Evolutionary conservation across 2,888 invertebrate species (phyloP).

Genomic region (Megamerina dolium): DNA sequence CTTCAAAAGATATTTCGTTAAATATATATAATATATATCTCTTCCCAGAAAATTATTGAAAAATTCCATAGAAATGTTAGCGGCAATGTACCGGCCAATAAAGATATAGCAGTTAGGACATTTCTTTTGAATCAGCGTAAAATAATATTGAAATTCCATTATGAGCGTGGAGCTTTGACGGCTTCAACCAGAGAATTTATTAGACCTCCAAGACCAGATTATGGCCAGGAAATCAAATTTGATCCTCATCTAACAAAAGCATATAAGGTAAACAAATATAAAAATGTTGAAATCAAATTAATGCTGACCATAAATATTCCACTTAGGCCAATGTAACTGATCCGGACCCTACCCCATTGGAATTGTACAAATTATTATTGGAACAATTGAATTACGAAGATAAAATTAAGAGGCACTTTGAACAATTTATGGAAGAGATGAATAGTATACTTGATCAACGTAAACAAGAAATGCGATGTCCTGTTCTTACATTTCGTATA

Average conservation of each 20-base stretch:
- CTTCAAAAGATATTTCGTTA: no score
- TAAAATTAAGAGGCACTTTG: conserved; percentile 53
- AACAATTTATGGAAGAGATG: conserved; percentile 47
- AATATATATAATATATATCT: no score
- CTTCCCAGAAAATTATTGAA: conserved; percentile 55
- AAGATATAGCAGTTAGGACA: conserved; percentile 61
- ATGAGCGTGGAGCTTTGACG: conserved; percentile 41
- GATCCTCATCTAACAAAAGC: conserved; percentile 60
- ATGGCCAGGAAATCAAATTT: conserved; percentile 61
- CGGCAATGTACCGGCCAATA: conserved; percentile 51
- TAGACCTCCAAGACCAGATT: conserved; percentile 66
- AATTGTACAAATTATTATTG: conserved; percentile 59
- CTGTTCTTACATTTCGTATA: conserved; percentile 52
- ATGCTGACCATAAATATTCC: neutral
- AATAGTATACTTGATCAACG: conserved; percentile 50
- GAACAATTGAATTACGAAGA: conserved; percentile 60
- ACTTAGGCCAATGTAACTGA: conserved; percentile 59
- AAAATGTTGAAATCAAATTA: neutral
- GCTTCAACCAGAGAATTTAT: conserved; percentile 56
- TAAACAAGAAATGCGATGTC: conserved; percentile 50
- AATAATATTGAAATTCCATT: conserved; percentile 47
- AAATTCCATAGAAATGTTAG: conserved; percentile 55
- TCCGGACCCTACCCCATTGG: conserved; percentile 56
- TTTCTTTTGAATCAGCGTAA: conserved; percentile 57
- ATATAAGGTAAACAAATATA: conserved; percentile 55